Evolutionary conservation across 2,797 vertebrate species (phyloP).

Genomic region (Parauchenoglanis punctatus): DNA sequence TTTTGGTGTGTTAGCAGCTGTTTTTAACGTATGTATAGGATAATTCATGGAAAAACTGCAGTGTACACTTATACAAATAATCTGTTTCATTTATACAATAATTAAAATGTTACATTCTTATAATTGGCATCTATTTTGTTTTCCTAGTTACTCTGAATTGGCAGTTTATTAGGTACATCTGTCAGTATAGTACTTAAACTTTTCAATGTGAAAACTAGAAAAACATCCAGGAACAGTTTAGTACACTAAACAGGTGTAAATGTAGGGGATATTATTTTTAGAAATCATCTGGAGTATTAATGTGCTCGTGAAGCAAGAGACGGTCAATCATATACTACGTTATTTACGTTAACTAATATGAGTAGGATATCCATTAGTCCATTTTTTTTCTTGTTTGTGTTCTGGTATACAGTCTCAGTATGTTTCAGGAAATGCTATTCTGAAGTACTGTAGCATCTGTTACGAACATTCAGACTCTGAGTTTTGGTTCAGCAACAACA

Average conservation of each 20-base stretch:
- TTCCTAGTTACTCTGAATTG: background rate
- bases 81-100: background rate
- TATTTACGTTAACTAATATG: background rate
- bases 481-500: background rate
- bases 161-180: background rate
- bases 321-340: background rate
- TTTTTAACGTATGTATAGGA: background rate
- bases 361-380: background rate
- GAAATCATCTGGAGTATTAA: background rate
- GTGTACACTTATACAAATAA: background rate
- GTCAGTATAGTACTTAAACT: background rate
- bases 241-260: background rate
- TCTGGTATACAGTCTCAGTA: background rate
- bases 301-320: background rate
- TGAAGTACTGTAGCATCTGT: background rate
- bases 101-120: background rate
- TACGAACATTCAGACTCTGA: background rate
- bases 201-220: background rate
- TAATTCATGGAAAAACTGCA: background rate
- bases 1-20: background rate
- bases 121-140: background rate
- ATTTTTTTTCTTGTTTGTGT: background rate
- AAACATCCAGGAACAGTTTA: background rate
- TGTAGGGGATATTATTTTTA: background rate
- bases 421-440: background rate